Evolutionary conservation across 1,140 invertebrate species (phyloP), one percentile per base, ranked within the genome.

Genomic region (Himalopsyche phryganea): DNA sequence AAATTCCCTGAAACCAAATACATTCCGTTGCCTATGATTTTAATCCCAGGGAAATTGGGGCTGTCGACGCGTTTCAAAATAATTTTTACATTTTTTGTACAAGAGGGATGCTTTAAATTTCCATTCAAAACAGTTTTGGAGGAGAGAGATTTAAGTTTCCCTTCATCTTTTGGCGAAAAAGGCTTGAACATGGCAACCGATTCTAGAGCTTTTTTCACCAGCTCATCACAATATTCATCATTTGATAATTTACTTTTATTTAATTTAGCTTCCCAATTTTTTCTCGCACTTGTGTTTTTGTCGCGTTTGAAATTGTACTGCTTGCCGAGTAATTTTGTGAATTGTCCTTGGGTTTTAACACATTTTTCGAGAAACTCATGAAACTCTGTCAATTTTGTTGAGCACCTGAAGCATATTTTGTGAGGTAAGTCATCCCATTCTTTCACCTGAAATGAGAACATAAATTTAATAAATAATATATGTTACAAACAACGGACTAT

Each of bases 371-470:
- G 63, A 68, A 78, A 78, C 54, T 77, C 75, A 70, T 75, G 58
- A 5, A 77, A 63, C 52, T 78, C 76, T 52, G 75, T 71, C 18
- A 78, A 67, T 66, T 78, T 78, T 13, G 76, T 74, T 33, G 76
- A 77, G 59, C 76, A 78, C 20, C 75, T 59, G 55, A 75, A 78
- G 61, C 76, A 78, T 36, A 77, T 75, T 67, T 75, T 78, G 54
- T 78, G 74, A 14, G 76, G 74, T 9, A 78, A 63, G 45, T 75
- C 71, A 68, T 78, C 76, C 68, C 73, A 70, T 65, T 78, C 75
- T 28, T 68, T 62, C 54, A 78, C 68, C 76, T 78, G 68, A 40
- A 78, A 75, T 20, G 36, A 54, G 23, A 61, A 44, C 19, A 51
- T 14, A 35, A 13, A 45, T 9, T 1, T 28, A 49, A 33, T 49